Conservation (phyloP, 2,888 invertebrate species). For the Incurvaria masculella region DNA sequence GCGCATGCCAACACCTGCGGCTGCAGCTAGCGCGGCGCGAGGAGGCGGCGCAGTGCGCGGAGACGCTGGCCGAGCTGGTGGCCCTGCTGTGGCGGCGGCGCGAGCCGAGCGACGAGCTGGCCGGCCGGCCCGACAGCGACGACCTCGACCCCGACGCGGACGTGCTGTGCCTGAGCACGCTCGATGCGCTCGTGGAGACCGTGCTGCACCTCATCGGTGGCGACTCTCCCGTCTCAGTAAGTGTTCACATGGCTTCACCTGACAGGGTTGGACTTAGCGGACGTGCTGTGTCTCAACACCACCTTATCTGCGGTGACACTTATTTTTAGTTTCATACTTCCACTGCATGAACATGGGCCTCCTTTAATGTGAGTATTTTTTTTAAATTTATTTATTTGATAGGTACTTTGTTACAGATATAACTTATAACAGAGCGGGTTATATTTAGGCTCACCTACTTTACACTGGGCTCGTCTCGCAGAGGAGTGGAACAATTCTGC, state of each 20-base stretch:
- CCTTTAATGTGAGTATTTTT: too few species aligned
- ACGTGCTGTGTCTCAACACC: too few species aligned
- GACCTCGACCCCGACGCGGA: constrained; percentile 70
- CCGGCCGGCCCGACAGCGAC: constrained; percentile 38
- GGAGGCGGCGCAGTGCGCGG: constrained; percentile 79
- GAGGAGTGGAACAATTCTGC: too few species aligned
- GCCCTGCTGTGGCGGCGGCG: constrained; percentile 46
- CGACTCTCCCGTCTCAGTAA: constrained; percentile 64
- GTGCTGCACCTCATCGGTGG: constrained; percentile 79
- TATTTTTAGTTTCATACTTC: too few species aligned
- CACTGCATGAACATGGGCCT: too few species aligned
- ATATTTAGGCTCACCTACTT: too few species aligned
- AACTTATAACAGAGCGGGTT: too few species aligned
- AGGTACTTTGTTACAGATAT: too few species aligned
- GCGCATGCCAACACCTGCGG: constrained; percentile 82
- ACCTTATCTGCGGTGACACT: too few species aligned
- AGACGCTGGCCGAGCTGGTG: constrained; percentile 83
- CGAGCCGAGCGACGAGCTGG: constrained; percentile 47
- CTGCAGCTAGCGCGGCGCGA: constrained; percentile 78
- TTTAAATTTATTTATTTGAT: too few species aligned
- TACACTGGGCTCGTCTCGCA: too few species aligned
- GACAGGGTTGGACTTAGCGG: too few species aligned
- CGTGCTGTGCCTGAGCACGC: constrained; percentile 72
- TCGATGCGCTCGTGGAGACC: constrained; percentile 84
- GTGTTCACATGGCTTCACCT: constrained; percentile 14